These are phyloP conservation scores for Dipodomys stephensi DNA, from an alignment of 2,113 vertebrate genomes.

Conservation along the genomic window DNA sequence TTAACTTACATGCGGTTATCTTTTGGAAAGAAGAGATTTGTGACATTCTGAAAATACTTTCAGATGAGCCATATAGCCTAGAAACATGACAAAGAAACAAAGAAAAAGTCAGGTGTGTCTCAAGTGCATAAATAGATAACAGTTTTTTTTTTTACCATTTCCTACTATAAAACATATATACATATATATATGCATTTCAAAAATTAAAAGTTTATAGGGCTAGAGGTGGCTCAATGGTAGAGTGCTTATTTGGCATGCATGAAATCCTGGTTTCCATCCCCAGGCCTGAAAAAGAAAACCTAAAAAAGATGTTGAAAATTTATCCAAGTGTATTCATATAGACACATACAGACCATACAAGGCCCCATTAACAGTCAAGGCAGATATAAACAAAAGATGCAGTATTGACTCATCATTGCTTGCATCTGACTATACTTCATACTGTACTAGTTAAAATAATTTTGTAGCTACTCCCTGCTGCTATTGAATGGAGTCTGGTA, in stretches of 20 bases:
- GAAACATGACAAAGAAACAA: background rate
- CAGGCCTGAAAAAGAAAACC: background rate
- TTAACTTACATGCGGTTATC: background rate
- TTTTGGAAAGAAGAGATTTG: background rate
- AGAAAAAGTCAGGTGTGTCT: background rate
- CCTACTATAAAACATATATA: background rate
- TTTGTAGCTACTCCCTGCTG: background rate
- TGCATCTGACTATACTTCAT: background rate
- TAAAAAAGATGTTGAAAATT: background rate
- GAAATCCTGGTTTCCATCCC: background rate
- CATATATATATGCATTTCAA: background rate
- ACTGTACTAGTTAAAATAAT: no score
- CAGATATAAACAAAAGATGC: background rate
- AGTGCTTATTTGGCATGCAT: background rate
- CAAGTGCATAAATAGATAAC: background rate
- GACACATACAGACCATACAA: background rate
- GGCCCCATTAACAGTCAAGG: background rate
- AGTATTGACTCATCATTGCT: background rate
- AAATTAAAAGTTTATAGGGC: background rate
- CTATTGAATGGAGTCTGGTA: background rate
- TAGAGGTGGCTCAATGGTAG: background rate
- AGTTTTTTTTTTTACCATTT: background rate
- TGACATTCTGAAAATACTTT: background rate
- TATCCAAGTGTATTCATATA: background rate
- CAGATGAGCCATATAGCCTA: background rate